Conservation (phyloP, 2,797 vertebrate genomes). For the Mormyrus proboscirostris region DNA sequence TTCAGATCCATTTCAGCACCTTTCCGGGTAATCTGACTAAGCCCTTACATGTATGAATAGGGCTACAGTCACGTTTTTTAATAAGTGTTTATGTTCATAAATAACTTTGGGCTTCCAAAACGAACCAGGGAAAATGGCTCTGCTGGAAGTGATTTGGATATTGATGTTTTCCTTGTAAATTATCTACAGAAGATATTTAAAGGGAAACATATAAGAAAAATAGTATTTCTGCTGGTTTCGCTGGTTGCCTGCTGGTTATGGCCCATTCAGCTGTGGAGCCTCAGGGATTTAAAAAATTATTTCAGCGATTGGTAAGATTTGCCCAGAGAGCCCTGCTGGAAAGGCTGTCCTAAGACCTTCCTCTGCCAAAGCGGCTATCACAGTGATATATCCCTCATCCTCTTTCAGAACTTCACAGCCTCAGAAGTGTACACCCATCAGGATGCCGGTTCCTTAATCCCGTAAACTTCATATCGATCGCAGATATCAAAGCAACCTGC, state of each 20-base stretch:
- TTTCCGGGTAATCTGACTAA: conserved; percentile 55
- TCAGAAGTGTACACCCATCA: not conserved
- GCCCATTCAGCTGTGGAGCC: not conserved
- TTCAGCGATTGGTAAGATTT: not conserved
- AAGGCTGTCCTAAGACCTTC: not conserved
- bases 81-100: conserved; percentile 44
- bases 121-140: conserved; percentile 37
- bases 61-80: conserved; percentile 47
- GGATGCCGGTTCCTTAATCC: not conserved
- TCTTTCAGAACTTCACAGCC: not conserved
- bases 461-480: not conserved
- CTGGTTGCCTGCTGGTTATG: not conserved
- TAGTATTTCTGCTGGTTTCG: not conserved
- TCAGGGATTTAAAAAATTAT: not conserved
- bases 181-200: conserved; percentile 41
- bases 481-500: not conserved
- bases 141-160: conserved; percentile 44
- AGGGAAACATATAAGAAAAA: conserved; percentile 33
- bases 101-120: conserved; percentile 43
- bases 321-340: not conserved
- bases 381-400: not conserved
- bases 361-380: not conserved
- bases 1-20: conserved; percentile 52
- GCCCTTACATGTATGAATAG: conserved; percentile 60
- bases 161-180: conserved; percentile 40